Base-by-base conservation (phyloP, 1,140 invertebrate species). In the Oscheius sp. region DNA sequence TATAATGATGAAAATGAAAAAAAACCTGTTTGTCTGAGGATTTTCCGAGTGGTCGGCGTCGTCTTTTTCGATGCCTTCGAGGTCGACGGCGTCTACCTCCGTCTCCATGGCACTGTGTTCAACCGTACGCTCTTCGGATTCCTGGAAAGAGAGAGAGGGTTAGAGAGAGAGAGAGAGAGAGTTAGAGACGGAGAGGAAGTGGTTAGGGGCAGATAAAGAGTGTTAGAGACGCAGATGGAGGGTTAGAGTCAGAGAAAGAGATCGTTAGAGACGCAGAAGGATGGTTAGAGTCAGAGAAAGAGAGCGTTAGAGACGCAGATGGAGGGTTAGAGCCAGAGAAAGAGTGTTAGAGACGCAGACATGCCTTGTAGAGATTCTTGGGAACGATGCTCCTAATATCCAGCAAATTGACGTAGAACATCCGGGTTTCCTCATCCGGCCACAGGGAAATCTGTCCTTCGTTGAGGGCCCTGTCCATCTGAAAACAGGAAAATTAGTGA, bases 381-480 rank as follows among this genome's bases (percentile, higher is more conserved):
- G 72, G 72, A 34, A 74, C 75, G 28, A 76, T 73, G 10, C 31
- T n/a, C 15, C 75, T 58, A 20, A 76, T 55, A 63, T 75, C 64
- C 1, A 75, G 65, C 1, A 75, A 29, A 58, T 75, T 67, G 38
- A 61, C 71, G 36, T 76, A 76, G 59, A 76, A 76, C 2, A 46
- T 35, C 18, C 63, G 38, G 3, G 75, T 68, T n/a, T 76, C 75
- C 10, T 75, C 71, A 28, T 76, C 75, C n/a, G 34, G 66, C 75
- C 75, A 76, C 18, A 76, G 18, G 2, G 42, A 45, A 31, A 76
- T 55, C 15, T 35, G 52, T 15, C 75, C 75, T 38, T 76, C 70
- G 0, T 55, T 65, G 1, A 74, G 65, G 23, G 32, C 46, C 15
- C 49, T 34, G 0, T 36, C 35, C 64, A 74, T 61, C 62, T 73